phyloP scores from a whole-genome alignment of 2,113 vertebrate genomes.

The Rousettus leschenaultii region DNA sequence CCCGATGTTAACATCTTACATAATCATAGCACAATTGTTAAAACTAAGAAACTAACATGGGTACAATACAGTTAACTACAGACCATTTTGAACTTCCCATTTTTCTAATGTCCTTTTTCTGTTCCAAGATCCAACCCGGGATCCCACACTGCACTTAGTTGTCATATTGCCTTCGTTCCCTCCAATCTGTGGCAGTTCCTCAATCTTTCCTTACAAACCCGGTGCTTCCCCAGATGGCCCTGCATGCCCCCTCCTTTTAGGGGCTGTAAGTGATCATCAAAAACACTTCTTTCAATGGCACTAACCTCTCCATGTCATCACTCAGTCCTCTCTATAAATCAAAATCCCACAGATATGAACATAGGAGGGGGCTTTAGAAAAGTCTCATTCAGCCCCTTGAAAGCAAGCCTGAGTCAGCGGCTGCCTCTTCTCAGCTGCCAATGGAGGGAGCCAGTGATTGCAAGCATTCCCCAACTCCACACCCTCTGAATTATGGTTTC shows the following conservation, averaged over 20 bases:
- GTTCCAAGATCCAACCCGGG: not conserved
- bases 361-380: not conserved
- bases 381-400: not conserved
- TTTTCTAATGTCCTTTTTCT: not conserved
- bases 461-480: not conserved
- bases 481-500: not conserved
- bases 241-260: not conserved
- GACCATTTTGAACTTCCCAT: not conserved
- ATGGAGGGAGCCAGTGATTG: not conserved
- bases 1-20: not conserved
- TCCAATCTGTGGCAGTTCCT: not conserved
- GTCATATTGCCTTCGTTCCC: not conserved
- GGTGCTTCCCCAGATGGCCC: not conserved
- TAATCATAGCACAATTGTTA: not conserved
- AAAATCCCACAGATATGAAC: not conserved
- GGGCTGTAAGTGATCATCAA: not conserved
- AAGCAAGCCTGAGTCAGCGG: not conserved
- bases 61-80: not conserved
- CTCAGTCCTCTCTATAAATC: not conserved
- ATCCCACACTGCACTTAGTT: not conserved
- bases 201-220: not conserved
- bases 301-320: not conserved
- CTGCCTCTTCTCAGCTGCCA: not conserved
- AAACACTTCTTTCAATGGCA: not conserved
- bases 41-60: not conserved